These are phyloP conservation scores for Tyria jacobaeae DNA, from an alignment of 2,888 invertebrate genomes.

Conservation along the genomic window DNA sequence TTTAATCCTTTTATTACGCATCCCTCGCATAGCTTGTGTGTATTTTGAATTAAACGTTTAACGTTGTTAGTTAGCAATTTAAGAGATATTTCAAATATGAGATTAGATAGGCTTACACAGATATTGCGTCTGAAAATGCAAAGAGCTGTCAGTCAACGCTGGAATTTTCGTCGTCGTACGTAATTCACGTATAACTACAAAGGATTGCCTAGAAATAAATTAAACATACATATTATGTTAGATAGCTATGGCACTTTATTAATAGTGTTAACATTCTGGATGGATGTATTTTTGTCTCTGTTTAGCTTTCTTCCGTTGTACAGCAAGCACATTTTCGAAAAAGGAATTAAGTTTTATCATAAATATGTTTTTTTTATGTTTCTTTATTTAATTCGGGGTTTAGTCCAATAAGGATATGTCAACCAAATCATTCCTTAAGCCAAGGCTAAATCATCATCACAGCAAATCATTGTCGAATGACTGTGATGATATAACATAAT, in stretches of 20 bases:
- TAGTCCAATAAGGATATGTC: no score
- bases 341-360: no score
- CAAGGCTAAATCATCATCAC: no score
- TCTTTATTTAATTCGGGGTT: no score
- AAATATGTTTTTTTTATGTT: no score
- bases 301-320: no score
- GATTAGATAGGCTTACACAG: conserved; percentile 12
- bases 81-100: conserved; percentile 18
- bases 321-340: no score
- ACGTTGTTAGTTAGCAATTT: conserved; percentile 5
- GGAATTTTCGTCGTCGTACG: conserved; percentile 17
- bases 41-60: no score
- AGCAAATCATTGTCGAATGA: no score
- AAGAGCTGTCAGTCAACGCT: conserved; percentile 10
- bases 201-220: conserved; percentile 4
- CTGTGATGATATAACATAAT: no score
- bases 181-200: conserved; percentile 7
- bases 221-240: conserved; percentile 4
- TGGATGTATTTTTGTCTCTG: no score
- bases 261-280: background rate
- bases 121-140: conserved; percentile 15
- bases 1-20: background rate
- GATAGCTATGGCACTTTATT: background rate
- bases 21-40: background rate
- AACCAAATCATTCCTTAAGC: no score